A percentile compares a stretch with the other conserved stretches of the same genome.
phyloP scores from a whole-genome alignment of 2,113 vertebrate species.

The Cyprinodon brontotheroides region DNA sequence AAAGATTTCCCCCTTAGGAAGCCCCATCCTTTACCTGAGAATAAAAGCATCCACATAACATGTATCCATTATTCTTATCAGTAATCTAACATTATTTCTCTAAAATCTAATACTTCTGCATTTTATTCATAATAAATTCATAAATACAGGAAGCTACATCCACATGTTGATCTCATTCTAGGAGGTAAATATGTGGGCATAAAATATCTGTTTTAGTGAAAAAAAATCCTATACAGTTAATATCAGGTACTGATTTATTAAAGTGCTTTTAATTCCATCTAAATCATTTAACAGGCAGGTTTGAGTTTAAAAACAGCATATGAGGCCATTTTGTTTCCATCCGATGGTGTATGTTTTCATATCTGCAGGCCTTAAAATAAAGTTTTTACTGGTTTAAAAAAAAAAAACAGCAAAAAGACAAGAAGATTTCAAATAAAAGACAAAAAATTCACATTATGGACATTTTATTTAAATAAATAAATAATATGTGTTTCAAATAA shows the following conservation, averaged over 20 bases:
- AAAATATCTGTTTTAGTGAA: neutral
- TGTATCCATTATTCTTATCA: too few species aligned
- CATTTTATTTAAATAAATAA: neutral
- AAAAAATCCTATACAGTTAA: neutral
- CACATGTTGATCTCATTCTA: too few species aligned
- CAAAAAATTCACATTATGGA: neutral
- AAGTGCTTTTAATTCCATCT: neutral
- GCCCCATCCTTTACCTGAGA: too few species aligned
- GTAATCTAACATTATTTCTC: too few species aligned
- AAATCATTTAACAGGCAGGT: neutral
- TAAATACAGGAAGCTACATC: too few species aligned
- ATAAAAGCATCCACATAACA: too few species aligned
- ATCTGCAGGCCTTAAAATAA: neutral
- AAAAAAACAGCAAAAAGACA: neutral
- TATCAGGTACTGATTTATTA: neutral
- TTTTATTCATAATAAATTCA: too few species aligned
- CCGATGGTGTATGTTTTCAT: neutral
- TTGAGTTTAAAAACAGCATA: neutral
- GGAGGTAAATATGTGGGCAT: neutral
- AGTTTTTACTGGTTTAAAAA: neutral
- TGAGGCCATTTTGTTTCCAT: neutral
- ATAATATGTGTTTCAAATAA: too few species aligned
- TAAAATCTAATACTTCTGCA: too few species aligned
- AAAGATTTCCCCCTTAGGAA: too few species aligned
- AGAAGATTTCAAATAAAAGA: neutral